phyloP scores from a whole-genome alignment of 2,797 vertebrate genomes.

The Myotis daubentonii region DNA sequence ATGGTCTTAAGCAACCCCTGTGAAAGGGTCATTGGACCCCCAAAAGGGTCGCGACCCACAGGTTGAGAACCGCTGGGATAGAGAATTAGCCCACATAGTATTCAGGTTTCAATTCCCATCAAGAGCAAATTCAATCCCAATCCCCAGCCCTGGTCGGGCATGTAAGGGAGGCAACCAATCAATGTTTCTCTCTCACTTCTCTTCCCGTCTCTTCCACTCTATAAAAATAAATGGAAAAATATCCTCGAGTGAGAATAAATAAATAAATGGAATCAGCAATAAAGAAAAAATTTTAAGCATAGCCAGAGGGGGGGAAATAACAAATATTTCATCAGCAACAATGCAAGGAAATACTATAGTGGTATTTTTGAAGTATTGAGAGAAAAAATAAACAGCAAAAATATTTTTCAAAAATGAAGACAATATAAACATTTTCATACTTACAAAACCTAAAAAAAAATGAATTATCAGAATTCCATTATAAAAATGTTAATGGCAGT shows the following conservation, averaged over 20 bases:
- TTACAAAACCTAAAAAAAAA: conserved; percentile 7
- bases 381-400: not conserved
- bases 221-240: no score
- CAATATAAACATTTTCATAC: not conserved
- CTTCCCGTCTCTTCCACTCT: no score
- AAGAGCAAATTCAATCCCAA: no score
- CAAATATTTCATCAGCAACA: conserved; percentile 8
- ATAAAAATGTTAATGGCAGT: not conserved
- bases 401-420: not conserved
- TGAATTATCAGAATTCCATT: not conserved
- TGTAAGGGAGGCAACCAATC: no score
- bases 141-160: no score
- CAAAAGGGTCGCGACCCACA: no score
- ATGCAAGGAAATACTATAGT: not conserved
- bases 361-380: not conserved
- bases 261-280: not conserved
- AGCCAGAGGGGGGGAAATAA: not conserved
- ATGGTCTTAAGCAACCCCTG: no score
- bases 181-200: no score
- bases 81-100: accelerated
- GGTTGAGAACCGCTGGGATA: no score
- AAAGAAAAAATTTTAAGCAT: not conserved
- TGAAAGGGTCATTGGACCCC: no score
- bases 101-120: no score
- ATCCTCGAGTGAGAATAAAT: no score